phyloP scores from a whole-genome alignment of 2,888 invertebrate species.

The Formica aserva region DNA sequence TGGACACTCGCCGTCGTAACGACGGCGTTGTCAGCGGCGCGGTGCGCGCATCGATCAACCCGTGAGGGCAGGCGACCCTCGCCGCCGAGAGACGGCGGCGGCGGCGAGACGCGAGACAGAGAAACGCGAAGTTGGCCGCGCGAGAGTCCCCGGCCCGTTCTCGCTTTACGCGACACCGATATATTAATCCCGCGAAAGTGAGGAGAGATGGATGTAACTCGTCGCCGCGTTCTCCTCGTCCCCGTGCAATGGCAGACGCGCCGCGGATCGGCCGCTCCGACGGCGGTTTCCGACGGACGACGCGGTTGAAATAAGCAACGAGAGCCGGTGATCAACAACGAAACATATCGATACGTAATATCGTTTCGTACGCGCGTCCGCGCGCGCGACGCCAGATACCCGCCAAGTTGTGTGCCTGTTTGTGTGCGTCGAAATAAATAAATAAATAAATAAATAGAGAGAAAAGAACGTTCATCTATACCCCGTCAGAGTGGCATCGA shows the following conservation, averaged over 20 bases:
- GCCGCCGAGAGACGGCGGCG: background rate
- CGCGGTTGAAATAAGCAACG: background rate
- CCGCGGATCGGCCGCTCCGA: constrained; percentile 34
- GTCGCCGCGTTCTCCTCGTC: constrained; percentile 6
- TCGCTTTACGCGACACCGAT: constrained; percentile 18
- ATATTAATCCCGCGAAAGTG: background rate
- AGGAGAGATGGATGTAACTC: constrained; percentile 24
- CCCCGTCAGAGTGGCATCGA: background rate
- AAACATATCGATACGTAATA: constrained; percentile 20
- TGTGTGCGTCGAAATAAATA: constrained; percentile 7
- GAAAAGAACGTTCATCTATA: background rate
- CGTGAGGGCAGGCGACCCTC: constrained; percentile 22
- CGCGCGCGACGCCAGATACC: background rate
- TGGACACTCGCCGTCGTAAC: constrained; percentile 45
- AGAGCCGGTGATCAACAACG: constrained; percentile 8
- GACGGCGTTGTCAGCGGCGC: constrained; percentile 49
- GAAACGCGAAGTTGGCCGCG: background rate
- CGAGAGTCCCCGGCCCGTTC: background rate
- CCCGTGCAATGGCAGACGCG: constrained; percentile 49
- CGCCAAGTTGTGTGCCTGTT: constrained; percentile 1
- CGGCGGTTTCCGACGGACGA: constrained; percentile 22
- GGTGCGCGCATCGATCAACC: constrained; percentile 51
- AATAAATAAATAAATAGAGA: background rate
- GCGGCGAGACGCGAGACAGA: background rate
- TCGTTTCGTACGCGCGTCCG: background rate